phyloP scores from a whole-genome alignment of 2,888 invertebrate genomes.

The Gerris lacustris region DNA sequence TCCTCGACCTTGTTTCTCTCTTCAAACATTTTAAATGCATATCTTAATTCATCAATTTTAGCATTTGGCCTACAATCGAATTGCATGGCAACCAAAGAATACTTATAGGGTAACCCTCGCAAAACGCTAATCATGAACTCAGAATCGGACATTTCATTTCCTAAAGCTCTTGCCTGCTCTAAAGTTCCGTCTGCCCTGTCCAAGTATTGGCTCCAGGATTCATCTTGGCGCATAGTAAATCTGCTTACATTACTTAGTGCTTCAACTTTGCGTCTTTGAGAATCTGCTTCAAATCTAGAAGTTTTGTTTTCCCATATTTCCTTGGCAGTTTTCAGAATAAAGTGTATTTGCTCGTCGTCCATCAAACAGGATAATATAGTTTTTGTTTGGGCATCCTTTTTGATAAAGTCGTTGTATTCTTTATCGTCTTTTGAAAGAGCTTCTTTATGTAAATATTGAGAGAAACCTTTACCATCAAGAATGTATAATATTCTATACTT shows the following conservation, averaged over 20 bases:
- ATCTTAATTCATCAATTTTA: neutral
- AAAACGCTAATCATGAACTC: neutral
- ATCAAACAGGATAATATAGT: neutral
- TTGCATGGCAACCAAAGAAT: neutral
- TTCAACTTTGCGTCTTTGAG: neutral
- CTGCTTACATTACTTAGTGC: no score
- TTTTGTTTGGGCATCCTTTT: neutral
- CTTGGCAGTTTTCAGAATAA: neutral
- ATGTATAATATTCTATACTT: neutral
- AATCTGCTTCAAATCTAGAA: neutral
- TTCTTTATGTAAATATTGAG: neutral
- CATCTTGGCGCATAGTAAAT: no score
- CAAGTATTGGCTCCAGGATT: no score
- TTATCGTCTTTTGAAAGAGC: neutral
- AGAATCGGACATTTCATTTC: neutral
- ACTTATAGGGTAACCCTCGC: neutral
- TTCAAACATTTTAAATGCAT: neutral
- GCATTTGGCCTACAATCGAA: neutral
- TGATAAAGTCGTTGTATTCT: neutral
- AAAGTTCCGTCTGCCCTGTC: no score
- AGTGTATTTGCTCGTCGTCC: neutral
- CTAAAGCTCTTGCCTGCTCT: neutral
- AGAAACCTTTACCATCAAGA: neutral
- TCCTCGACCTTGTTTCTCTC: neutral
- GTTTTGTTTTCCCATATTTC: neutral